These are phyloP conservation scores for Acridotheres tristis DNA, from an alignment of 2,797 vertebrate genomes.

Conservation along the genomic window DNA sequence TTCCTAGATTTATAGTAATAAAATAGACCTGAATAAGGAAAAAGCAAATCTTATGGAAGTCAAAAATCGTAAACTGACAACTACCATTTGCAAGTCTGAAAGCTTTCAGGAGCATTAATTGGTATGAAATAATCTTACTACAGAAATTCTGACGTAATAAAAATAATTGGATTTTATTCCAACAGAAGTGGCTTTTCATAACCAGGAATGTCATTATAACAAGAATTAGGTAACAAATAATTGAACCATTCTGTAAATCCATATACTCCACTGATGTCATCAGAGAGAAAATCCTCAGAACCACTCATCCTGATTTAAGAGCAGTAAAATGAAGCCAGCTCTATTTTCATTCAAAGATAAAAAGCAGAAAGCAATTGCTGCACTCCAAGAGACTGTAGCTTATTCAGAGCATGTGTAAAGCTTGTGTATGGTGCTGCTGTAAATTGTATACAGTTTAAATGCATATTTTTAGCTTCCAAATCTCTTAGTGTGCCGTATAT, in stretches of 20 bases:
- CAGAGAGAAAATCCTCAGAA: conserved; percentile 28
- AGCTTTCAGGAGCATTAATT: background rate
- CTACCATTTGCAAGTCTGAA: background rate
- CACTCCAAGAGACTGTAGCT: background rate
- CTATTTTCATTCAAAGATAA: background rate
- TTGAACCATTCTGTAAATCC: conserved; percentile 10
- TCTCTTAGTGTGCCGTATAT: background rate
- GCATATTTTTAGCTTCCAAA: background rate
- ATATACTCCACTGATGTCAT: background rate
- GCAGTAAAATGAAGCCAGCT: conserved; percentile 25
- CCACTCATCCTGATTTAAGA: conserved; percentile 31
- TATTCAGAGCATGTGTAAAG: background rate
- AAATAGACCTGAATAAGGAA: background rate
- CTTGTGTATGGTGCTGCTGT: background rate
- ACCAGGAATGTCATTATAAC: background rate
- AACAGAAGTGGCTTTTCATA: background rate
- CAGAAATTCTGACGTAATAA: background rate
- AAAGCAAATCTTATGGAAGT: background rate
- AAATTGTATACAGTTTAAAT: background rate
- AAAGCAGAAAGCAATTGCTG: background rate
- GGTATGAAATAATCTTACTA: background rate
- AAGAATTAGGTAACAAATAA: conserved; percentile 14
- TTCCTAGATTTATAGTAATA: background rate
- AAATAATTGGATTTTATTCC: conserved; percentile 37
- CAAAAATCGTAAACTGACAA: background rate